phyloP scores from a whole-genome alignment of 2,797 vertebrate genomes.

The Sebastes minor region DNA sequence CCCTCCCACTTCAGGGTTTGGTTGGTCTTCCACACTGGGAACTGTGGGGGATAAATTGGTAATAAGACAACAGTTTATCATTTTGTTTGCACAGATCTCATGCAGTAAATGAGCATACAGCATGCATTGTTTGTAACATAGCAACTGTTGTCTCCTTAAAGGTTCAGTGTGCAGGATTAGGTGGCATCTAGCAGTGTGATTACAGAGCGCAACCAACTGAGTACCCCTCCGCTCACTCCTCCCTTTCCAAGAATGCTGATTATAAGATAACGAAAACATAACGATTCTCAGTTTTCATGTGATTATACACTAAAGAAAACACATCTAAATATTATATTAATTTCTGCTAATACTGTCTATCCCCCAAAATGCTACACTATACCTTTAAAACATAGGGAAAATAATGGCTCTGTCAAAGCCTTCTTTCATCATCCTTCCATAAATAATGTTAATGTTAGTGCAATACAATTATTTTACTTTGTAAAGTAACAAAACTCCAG shows the following conservation, averaged over 20 bases:
- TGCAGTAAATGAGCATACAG: neutral
- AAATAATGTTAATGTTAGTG: neutral
- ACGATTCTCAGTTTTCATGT: too few relatives aligned
- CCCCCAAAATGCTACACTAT: too few relatives aligned
- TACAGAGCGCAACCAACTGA: too few relatives aligned
- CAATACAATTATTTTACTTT: neutral
- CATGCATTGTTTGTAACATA: neutral
- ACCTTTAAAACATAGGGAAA: neutral
- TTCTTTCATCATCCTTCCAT: neutral
- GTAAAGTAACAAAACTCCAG: neutral
- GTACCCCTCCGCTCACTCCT: too few relatives aligned
- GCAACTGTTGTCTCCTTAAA: neutral
- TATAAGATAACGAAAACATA: too few relatives aligned
- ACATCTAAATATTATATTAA: too few relatives aligned
- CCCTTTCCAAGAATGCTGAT: too few relatives aligned
- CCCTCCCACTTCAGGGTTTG: conserved; percentile 96
- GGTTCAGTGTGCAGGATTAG: too few relatives aligned
- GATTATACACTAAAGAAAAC: too few relatives aligned
- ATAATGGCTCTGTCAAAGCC: neutral
- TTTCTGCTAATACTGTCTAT: too few relatives aligned
- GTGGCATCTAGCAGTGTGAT: too few relatives aligned
- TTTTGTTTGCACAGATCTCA: neutral
- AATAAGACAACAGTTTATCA: neutral
- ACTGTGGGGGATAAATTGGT: conserved; percentile 73
- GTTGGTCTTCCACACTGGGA: conserved; percentile 93